Percentiles rank a stretch among this genome's conserved stretches.
Evolutionary conservation across 1,140 invertebrate genomes (phyloP).

Genomic region (Ooceraea biroi): DNA sequence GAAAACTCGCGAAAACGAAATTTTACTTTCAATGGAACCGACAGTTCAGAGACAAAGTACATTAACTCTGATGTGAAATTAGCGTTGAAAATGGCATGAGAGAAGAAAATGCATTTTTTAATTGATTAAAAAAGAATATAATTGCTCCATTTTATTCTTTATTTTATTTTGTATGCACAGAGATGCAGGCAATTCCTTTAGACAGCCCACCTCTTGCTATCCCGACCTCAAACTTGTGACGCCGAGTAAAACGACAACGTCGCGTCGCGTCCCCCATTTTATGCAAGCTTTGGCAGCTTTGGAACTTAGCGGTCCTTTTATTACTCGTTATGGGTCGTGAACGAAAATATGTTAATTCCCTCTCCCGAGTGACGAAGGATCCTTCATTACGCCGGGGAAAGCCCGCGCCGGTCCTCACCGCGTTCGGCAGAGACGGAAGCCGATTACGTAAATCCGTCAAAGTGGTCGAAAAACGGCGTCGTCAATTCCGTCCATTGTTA

Average conservation of each 20-base stretch:
- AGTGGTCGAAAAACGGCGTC: conserved; percentile 54
- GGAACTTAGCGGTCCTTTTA: conserved; percentile 21
- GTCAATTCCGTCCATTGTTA: conserved; percentile 53
- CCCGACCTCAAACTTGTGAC: conserved; percentile 9
- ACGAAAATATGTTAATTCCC: conserved; percentile 52
- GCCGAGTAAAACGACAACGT: neutral
- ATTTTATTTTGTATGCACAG: too few species aligned
- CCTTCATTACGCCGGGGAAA: conserved; percentile 42
- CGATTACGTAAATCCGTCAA: conserved; percentile 61
- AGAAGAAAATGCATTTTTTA: too few species aligned
- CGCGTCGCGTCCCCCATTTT: neutral
- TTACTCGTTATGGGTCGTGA: conserved; percentile 10
- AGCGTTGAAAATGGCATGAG: too few species aligned
- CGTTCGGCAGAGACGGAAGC: conserved; percentile 38
- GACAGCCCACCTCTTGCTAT: neutral
- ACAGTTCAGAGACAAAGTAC: too few species aligned
- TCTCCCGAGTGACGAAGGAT: conserved; percentile 36
- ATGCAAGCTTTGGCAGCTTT: neutral
- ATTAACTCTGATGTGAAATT: too few species aligned
- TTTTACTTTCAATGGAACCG: neutral
- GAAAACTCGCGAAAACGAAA: neutral
- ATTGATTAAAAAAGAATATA: too few species aligned
- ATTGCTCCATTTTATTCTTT: too few species aligned
- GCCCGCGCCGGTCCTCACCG: neutral
- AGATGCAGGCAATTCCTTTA: too few species aligned